Evolutionary conservation across 2,113 vertebrate genomes (phyloP), one percentile per base, ranked within the genome.

Genomic region (Dicrurus megarhynchus): DNA sequence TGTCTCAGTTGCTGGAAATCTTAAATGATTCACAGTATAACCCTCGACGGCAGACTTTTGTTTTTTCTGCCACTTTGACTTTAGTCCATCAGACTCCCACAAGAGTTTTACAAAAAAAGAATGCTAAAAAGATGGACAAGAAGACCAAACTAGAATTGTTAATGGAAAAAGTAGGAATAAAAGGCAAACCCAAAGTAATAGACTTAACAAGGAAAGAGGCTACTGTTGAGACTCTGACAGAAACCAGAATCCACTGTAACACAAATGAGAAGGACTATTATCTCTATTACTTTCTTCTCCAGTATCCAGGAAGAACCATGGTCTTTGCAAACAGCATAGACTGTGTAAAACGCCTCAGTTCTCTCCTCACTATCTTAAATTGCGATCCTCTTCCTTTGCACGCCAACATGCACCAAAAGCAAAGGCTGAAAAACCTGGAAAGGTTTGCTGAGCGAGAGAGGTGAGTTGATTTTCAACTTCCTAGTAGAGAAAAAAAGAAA

Each of bases 251-350:
- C 96, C 98, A 98, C 67, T 99, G 99, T 92, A 98, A 99, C 75
- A 98, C 98, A 47, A 98, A 99, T 0, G 99, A 99, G 67, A 99
- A 99, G 89, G 99, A 99, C 96, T 98, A 98, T 49, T 99, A 98
- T 65, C 99, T 99, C 23, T 99, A 99, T 93, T 99, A 99, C 94
- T 99, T 99, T 92, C 95, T 99, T 91, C 98, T 99, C 52, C 99
- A 99, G 97, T 98, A 99, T 79, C 99, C 99, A 3, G 99, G 99
- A 27, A 99, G 99, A 90, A 99, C 98, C 87, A 98, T 99, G 98
- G 99, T 99, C 95, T 99, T 99, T 77, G 99, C 99, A 84, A 99
- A 99, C 97, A 99, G 99, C 76, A 99, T 99, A 87, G 99, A 99
- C 91, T 99, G 99, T 87, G 99, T 99, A 96, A 99, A 99, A 95